A percentile compares a stretch with the other conserved stretches of the same genome.
These are phyloP conservation scores for Dromaius novaehollandiae DNA, from an alignment of 2,113 vertebrate genomes.

Conservation along the genomic window DNA sequence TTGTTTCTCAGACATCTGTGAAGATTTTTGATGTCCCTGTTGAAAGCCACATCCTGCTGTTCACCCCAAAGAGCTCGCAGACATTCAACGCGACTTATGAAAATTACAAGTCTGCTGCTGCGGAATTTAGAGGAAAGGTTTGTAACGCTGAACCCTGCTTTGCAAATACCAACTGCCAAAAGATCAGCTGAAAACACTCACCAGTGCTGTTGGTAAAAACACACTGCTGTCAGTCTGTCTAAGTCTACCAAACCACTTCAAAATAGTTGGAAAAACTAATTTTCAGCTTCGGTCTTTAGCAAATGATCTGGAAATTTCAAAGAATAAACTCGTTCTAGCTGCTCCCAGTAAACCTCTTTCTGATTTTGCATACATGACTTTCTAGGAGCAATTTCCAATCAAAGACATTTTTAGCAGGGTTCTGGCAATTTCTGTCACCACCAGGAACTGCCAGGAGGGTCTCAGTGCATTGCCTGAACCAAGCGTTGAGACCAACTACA, in stretches of 20 bases:
- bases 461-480: neutral
- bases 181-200: neutral
- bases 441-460: neutral
- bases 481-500: neutral
- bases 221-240: neutral
- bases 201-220: neutral
- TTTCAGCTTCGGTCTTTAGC: neutral
- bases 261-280: neutral
- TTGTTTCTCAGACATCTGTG: slow-evolving; percentile 81
- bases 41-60: slow-evolving; percentile 88
- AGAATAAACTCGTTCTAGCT: neutral
- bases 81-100: slow-evolving; percentile 71
- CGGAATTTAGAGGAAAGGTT: slow-evolving; percentile 87
- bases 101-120: slow-evolving; percentile 76
- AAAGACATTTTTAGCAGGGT: neutral
- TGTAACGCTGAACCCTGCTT: neutral
- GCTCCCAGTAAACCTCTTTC: neutral
- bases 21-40: slow-evolving; percentile 86
- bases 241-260: neutral
- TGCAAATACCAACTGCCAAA: neutral
- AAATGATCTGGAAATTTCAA: neutral
- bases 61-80: slow-evolving; percentile 78
- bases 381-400: neutral
- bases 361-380: neutral
- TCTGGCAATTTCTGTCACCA: neutral